phyloP scores from a whole-genome alignment of 1,140 invertebrate genomes.

The Lordiphosa clarofinis region DNA sequence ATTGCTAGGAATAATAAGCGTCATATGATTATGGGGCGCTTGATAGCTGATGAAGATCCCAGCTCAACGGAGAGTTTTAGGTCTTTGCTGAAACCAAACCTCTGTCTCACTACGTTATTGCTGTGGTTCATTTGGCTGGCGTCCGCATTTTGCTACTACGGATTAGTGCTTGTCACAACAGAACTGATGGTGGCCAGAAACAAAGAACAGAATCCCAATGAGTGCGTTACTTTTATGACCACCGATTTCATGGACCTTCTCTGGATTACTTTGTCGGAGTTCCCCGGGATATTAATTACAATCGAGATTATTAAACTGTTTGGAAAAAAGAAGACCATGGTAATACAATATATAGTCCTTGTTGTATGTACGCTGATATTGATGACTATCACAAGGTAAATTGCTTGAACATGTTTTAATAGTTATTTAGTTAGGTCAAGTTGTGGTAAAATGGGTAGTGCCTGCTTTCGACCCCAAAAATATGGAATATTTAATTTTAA shows the following conservation, averaged over 20 bases:
- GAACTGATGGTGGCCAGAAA: conserved; percentile 88
- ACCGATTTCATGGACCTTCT: conserved; percentile 95
- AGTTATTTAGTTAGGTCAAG: background rate
- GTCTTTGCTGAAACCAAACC: conserved; percentile 89
- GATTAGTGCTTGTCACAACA: conserved; percentile 96
- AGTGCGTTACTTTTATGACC: conserved; percentile 84
- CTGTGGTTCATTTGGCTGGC: conserved; percentile 97
- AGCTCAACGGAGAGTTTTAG: conserved; percentile 86
- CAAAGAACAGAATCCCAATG: conserved; percentile 55
- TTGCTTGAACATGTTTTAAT: background rate
- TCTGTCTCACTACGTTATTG: conserved; percentile 90
- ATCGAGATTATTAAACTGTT: conserved; percentile 94
- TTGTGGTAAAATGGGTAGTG: too few relatives aligned
- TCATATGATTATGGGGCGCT: conserved; percentile 91
- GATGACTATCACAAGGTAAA: conserved; percentile 88
- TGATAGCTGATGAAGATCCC: conserved; percentile 89
- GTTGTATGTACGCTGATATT: conserved; percentile 90
- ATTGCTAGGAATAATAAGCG: conserved; percentile 93
- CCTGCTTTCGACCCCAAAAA: too few relatives aligned
- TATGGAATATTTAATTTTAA: too few relatives aligned
- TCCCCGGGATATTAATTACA: conserved; percentile 96
- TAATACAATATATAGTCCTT: conserved; percentile 94
- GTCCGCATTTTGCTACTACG: conserved; percentile 98
- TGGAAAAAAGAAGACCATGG: conserved; percentile 96
- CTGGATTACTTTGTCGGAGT: conserved; percentile 97